Conservation (phyloP, 2,888 invertebrate genomes). For the Microdon myrmicae region DNA sequence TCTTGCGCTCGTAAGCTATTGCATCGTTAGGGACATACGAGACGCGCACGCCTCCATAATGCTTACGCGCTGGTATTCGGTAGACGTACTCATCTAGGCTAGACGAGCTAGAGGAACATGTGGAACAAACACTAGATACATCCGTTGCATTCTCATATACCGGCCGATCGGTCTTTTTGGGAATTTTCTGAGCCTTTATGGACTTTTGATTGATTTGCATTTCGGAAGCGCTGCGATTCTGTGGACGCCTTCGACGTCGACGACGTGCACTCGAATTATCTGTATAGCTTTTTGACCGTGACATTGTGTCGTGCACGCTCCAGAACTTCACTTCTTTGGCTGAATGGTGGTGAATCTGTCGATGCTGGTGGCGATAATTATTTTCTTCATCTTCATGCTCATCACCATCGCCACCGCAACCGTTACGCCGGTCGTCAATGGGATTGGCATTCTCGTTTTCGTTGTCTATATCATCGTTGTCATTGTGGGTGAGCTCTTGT, state of each 20-base stretch:
- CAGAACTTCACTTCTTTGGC: conserved; percentile 66
- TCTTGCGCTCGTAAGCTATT: conserved; percentile 80
- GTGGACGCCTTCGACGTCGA: conserved; percentile 62
- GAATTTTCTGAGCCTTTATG: conserved; percentile 62
- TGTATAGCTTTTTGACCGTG: conserved; percentile 70
- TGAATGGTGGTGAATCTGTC: conserved; percentile 29
- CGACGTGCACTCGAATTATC: conserved; percentile 66
- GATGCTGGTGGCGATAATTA: conserved; percentile 52
- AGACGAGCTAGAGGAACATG: conserved; percentile 88
- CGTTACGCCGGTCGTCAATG: conserved; percentile 48
- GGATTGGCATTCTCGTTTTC: conserved; percentile 60
- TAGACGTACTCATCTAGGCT: conserved; percentile 89
- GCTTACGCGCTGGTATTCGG: conserved; percentile 81
- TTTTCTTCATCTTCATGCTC: conserved; percentile 29
- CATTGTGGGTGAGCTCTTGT: conserved; percentile 60
- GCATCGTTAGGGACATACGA: conserved; percentile 94
- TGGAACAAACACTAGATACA: conserved; percentile 85
- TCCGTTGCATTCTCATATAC: conserved; percentile 70
- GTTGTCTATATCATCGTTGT: conserved; percentile 53
- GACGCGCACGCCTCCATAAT: conserved; percentile 89
- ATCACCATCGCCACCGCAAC: conserved; percentile 41
- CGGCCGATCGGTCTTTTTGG: conserved; percentile 58
- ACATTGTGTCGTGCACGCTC: conserved; percentile 67
- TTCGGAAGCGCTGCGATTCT: conserved; percentile 64
- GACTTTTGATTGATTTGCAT: conserved; percentile 66